phyloP scores from a whole-genome alignment of 1,140 invertebrate species.

The Drosophila burlai region DNA sequence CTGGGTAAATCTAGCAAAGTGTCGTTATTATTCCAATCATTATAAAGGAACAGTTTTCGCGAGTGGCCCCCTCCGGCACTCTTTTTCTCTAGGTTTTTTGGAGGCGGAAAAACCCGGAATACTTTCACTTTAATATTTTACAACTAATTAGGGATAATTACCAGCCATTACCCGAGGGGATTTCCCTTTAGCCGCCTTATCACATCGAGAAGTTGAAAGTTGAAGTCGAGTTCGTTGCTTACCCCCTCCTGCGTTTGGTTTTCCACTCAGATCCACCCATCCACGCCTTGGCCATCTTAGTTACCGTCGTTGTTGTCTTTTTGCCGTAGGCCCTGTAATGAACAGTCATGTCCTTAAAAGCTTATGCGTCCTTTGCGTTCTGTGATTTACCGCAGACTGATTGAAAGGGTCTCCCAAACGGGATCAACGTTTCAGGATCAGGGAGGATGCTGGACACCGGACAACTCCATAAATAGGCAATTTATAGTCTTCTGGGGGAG shows the following conservation, averaged over 20 bases:
- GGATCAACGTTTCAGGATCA: background rate
- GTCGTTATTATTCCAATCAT: conserved; percentile 51
- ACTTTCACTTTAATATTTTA: conserved; percentile 79
- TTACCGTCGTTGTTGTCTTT: conserved; percentile 16
- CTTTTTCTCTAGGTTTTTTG: conserved; percentile 7
- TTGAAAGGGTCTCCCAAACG: background rate
- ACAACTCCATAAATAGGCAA: background rate
- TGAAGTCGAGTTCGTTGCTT: conserved; percentile 20
- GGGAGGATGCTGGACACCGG: background rate
- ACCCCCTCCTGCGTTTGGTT: conserved; percentile 1
- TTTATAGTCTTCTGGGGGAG: too few species aligned
- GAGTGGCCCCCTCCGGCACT: conserved; percentile 35
- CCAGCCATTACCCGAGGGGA: conserved; percentile 57
- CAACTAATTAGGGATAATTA: conserved; percentile 82
- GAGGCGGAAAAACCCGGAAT: conserved; percentile 39
- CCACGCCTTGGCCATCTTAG: too few species aligned
- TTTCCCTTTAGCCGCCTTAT: background rate
- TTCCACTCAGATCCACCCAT: background rate
- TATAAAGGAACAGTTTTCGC: conserved; percentile 52
- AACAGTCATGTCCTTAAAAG: conserved; percentile 27
- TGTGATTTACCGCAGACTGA: conserved; percentile 21
- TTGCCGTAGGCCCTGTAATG: conserved; percentile 25
- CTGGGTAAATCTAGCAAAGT: conserved; percentile 12
- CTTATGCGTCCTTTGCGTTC: conserved; percentile 8
- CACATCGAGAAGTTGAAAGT: conserved; percentile 57